Evolutionary conservation across 2,797 vertebrate species (phyloP).

Genomic region (Muscicapa striata): DNA sequence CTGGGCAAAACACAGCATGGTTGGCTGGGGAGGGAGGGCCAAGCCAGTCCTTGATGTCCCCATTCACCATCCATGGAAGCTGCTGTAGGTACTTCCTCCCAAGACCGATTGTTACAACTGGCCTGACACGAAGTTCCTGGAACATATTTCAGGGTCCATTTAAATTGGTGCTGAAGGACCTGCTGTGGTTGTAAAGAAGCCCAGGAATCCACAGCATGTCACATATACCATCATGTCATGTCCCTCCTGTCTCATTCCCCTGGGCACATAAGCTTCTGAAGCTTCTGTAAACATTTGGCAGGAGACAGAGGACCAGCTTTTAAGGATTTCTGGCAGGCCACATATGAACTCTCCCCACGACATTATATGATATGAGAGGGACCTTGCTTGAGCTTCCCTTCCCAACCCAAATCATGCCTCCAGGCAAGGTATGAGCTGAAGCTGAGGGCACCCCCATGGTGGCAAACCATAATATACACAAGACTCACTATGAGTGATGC

Average conservation of each 20-base stretch:
- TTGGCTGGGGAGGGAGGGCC: conserved; percentile 5
- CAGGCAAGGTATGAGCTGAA: not conserved
- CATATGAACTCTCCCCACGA: not conserved
- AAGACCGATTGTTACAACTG: not conserved
- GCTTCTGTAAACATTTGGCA: not conserved
- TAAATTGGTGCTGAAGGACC: not conserved
- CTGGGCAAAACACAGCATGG: not conserved
- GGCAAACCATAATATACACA: not conserved
- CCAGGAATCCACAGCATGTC: not conserved
- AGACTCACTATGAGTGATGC: not conserved
- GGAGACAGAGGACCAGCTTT: not conserved
- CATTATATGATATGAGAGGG: not conserved
- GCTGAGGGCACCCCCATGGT: rapidly evolving
- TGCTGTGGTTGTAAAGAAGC: not conserved
- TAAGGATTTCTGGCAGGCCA: not conserved
- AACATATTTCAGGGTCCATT: not conserved
- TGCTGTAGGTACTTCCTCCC: not conserved
- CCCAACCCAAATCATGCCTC: not conserved
- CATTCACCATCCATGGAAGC: not conserved
- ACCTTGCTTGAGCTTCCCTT: not conserved
- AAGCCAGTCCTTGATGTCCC: not conserved
- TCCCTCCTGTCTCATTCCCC: not conserved
- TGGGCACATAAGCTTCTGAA: not conserved
- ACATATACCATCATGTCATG: not conserved
- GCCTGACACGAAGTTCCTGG: not conserved